Base-by-base conservation (phyloP, 2,797 vertebrate species). In the Sebastes cheni region DNA sequence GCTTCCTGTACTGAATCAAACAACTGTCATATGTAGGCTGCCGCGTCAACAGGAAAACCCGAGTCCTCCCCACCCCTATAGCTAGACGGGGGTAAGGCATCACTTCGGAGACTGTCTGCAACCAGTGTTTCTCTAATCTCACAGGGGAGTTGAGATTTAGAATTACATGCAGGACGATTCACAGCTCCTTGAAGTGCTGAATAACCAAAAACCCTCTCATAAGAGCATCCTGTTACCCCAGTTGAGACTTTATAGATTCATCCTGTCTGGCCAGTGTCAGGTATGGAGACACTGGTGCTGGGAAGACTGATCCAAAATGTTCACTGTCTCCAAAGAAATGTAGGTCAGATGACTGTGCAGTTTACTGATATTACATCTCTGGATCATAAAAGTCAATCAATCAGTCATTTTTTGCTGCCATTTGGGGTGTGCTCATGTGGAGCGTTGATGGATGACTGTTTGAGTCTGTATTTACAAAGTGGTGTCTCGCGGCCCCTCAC, bases 1-100 rank as follows among this genome's bases (percentile, higher is more conserved):
- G 65, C 73, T 85, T 82, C 73, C 78, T 79, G 77, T 54, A 65
- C 75, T 58, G 55, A 83, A 87, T 91, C 70, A 89, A 89, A 89
- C 80, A 77, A 79, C 75, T 85, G 77, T 78, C 67, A 55, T 77
- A 46, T 62, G 73, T 25, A 62, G 70, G 75, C 66, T 74, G 75
- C 75, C 16, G 50, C 13, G 22, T 73, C 72, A 80, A 73, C 85
- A 65, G 67, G 78, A 55, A 50, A 66, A 32, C 65, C 55, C 8
- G 32, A 27, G 67, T 25, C 25, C 79, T 60, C 29, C 52, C 75
- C 29, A 16, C 59, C 54, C 42, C 7, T 23, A 25, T 6, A 25
- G 58, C 60, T 18, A 27, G 22, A 52, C 46, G 2, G 50, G 23
- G 46, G 42, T 50, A 23, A 2, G 23, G 16, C 55, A 46, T 64